phyloP scores from a whole-genome alignment of 2,888 invertebrate genomes.

The Acrocyrtus sp. region DNA sequence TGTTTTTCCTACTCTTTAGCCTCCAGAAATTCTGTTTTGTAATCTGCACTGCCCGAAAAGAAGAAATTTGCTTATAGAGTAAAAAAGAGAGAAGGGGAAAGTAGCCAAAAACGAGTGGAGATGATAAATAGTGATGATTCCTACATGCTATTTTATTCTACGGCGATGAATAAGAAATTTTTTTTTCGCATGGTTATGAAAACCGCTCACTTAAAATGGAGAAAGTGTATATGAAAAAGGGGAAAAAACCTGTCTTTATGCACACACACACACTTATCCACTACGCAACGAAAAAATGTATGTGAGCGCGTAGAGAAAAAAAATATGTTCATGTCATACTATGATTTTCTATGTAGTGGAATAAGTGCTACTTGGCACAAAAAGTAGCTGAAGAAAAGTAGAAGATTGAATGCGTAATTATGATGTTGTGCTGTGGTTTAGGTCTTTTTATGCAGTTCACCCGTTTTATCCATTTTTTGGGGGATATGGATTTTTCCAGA shows the following conservation, averaged over 20 bases:
- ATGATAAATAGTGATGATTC: constrained; percentile 20
- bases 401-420: constrained; percentile 31
- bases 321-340: no score
- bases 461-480: not conserved
- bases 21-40: not conserved
- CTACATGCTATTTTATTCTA: not conserved
- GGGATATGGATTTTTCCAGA: not conserved
- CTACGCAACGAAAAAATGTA: not conserved
- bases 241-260: not conserved
- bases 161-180: not conserved
- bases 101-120: not conserved
- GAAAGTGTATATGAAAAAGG: not conserved
- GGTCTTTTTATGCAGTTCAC: not conserved
- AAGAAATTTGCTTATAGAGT: not conserved
- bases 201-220: not conserved
- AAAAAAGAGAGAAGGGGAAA: not conserved
- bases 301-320: not conserved
- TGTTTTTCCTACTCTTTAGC: not conserved
- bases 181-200: not conserved
- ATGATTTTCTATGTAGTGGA: no score
- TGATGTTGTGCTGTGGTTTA: constrained; percentile 17
- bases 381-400: not conserved
- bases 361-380: no score
- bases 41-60: not conserved
- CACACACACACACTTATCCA: not conserved